Conservation (phyloP, 2,888 invertebrate genomes). For the Epinotia demarniana region DNA sequence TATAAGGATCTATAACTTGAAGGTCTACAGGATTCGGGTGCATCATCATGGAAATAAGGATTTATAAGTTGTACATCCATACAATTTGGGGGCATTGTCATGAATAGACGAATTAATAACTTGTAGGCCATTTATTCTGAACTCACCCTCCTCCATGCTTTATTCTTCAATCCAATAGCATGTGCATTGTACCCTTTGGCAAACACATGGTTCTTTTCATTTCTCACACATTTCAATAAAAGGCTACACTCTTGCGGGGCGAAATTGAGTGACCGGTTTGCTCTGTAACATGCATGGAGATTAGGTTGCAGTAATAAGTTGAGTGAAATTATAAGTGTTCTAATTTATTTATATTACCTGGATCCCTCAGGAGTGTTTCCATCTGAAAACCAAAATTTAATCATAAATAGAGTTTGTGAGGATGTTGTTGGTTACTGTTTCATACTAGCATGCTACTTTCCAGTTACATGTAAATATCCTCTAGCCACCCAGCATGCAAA, state of each 20-base stretch:
- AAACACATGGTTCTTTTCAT: constrained; percentile 69
- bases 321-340: neutral
- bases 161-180: constrained; percentile 60
- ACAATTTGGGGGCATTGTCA: neutral
- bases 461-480: no score
- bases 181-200: constrained; percentile 56
- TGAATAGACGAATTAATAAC: neutral
- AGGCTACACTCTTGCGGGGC: constrained; percentile 69
- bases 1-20: no score
- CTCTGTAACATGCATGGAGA: constrained; percentile 45
- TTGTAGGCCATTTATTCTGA: neutral
- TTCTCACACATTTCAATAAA: constrained; percentile 69
- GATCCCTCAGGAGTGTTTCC: constrained; percentile 46
- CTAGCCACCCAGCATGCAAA: no score
- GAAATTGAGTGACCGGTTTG: constrained; percentile 63
- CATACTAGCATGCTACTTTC: no score
- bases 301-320: neutral
- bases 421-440: no score
- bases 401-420: neutral
- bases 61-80: neutral
- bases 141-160: constrained; percentile 74
- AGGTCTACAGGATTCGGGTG: no score
- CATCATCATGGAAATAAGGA: no score
- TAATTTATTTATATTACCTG: constrained; percentile 48
- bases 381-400: constrained; percentile 49